Conservation (phyloP, 2,888 invertebrate genomes). For the Thera obeliscata region DNA sequence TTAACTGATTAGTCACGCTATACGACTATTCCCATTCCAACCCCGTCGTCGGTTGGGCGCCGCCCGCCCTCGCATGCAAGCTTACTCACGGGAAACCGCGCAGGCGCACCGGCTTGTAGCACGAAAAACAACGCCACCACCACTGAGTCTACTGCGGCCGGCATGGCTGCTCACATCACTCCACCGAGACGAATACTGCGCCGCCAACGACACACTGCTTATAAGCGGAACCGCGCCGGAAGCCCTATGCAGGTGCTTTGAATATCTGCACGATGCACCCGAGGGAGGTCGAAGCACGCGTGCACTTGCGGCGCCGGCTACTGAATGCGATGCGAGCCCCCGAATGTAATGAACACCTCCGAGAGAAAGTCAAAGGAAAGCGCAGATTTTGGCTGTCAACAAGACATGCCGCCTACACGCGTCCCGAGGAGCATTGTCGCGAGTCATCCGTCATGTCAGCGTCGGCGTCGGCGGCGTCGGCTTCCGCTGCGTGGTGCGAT, state of each 20-base stretch:
- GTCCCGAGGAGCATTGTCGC: conserved; percentile 79
- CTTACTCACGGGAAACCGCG: conserved; percentile 81
- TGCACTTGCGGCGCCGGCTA: conserved; percentile 80
- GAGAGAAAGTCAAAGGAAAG: conserved; percentile 84
- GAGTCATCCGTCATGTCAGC: conserved; percentile 76
- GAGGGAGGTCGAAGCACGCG: conserved; percentile 65
- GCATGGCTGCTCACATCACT: conserved; percentile 71
- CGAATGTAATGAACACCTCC: conserved; percentile 77
- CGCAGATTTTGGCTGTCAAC: conserved; percentile 82
- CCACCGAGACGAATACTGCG: conserved; percentile 53
- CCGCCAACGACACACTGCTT: conserved; percentile 58
- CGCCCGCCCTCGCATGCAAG: conserved; percentile 69
- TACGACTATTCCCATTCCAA: not conserved
- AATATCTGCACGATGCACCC: conserved; percentile 75
- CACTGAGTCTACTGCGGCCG: conserved; percentile 59
- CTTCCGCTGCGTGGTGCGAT: conserved; percentile 58
- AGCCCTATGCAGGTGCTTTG: conserved; percentile 79
- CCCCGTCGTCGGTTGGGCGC: conserved; percentile 39
- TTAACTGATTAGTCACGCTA: not conserved
- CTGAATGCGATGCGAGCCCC: conserved; percentile 80
- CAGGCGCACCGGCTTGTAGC: conserved; percentile 75
- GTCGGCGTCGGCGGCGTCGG: conserved; percentile 40
- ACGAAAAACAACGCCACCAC: conserved; percentile 67
- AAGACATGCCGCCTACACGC: conserved; percentile 77
- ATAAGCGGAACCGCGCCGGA: conserved; percentile 64